A percentile compares a stretch with the other conserved stretches of the same genome.
phyloP scores from a whole-genome alignment of 2,113 vertebrate species.

The Cairina moschata region DNA sequence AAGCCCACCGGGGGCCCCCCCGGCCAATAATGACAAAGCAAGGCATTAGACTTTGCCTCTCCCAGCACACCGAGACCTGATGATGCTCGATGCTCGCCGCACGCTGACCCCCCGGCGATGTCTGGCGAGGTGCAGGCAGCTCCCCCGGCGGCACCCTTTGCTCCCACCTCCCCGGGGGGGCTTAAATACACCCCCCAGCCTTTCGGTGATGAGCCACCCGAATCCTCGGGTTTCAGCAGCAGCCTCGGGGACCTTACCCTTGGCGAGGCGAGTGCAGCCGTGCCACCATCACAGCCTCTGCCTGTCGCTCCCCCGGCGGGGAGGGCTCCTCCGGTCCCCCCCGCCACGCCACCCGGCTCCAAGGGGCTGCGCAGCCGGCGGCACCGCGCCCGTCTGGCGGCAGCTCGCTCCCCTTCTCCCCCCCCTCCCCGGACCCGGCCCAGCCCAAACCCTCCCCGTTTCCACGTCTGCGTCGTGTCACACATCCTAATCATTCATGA shows the following conservation, averaged over 20 bases:
- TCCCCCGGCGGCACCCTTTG: neutral
- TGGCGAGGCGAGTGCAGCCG: neutral
- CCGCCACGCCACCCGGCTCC: neutral
- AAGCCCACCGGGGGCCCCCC: neutral
- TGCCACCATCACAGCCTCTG: conserved; percentile 70
- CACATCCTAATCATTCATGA: conserved; percentile 84
- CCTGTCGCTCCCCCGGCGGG: neutral
- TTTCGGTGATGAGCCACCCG: neutral
- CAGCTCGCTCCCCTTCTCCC: neutral
- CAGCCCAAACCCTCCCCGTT: conserved; percentile 65
- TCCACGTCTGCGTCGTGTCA: conserved; percentile 78
- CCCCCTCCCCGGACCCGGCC: neutral
- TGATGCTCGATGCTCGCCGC: neutral
- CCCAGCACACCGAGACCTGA: neutral
- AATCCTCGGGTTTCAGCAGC: neutral
- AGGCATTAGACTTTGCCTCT: conserved; percentile 25
- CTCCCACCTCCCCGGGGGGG: neutral
- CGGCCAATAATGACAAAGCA: neutral
- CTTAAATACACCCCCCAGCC: neutral
- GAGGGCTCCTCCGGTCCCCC: neutral
- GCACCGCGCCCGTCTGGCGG: conserved; percentile 47
- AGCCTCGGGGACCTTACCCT: conserved; percentile 51
- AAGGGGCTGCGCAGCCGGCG: conserved; percentile 2
- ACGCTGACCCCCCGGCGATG: neutral
- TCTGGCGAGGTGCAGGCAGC: neutral